Evolutionary conservation across 1,140 invertebrate species (phyloP), one percentile per base, ranked within the genome.

Genomic region (Danaus melanippus): DNA sequence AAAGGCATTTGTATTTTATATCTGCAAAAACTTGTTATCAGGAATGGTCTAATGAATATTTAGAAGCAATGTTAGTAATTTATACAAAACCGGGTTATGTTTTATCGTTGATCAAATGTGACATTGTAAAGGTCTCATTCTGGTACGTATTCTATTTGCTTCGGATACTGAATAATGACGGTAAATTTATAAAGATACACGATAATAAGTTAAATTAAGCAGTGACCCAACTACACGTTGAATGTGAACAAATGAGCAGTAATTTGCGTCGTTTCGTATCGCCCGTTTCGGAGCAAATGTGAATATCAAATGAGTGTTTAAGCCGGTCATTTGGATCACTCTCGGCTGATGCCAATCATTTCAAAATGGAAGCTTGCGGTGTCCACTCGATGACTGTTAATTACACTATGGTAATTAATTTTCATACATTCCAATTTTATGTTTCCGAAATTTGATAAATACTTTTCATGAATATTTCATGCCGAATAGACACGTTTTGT

Each of bases 251-350:
- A 83, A 83, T 80, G 73, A 74, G 66, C 67, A 64, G 70, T 74
- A 76, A 84, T 82, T 79, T 76, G 67, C 65, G 55, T 73, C 61
- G 62, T 64, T 67, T 53, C 66, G 71, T 58, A 71, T 61, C 66
- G 72, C 63, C 62, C 72, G 55, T 70, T 75, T 72, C 58, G 61
- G 46, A 71, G 62, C 69, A 69, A 80, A 79, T 76, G 71, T 79
- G 76, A 82, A 84, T 84, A 82, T 79, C 68, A 82, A 80, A 84
- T 82, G 77, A 82, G 74, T 74, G 65, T 79, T 80, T 79, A 81
- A 80, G 74, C 80, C 64, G 67, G 67, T 71, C 73, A 79, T 80
- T 81, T 75, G 74, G 79, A 82, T 80, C 80, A 77, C 72, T 79
- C 69, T 73, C 73, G 65, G 64, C 64, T 63, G 59, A 69, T 71